phyloP scores from a whole-genome alignment of 2,113 vertebrate species.

The Ochotona princeps region DNA sequence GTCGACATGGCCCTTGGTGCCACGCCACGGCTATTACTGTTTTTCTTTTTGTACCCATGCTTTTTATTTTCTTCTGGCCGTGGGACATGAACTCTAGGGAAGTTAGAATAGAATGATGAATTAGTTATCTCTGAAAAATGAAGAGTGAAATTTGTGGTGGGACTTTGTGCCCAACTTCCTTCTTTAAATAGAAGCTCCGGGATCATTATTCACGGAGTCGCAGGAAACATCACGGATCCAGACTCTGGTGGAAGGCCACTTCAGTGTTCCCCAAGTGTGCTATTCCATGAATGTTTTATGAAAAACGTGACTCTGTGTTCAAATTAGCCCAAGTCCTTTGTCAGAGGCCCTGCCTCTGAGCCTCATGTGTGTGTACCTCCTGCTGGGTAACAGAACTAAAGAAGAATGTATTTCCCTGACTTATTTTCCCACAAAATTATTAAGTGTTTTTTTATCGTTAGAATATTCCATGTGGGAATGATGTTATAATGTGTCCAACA shows the following conservation, averaged over 20 bases:
- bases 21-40: neutral
- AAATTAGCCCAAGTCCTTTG: neutral
- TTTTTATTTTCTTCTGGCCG: neutral
- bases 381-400: neutral
- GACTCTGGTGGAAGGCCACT: neutral
- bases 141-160: constrained; percentile 30
- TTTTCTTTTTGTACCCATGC: neutral
- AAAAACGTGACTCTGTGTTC: neutral
- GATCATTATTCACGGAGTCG: neutral
- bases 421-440: neutral
- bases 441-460: neutral
- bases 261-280: neutral
- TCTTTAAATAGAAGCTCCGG: neutral
- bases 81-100: constrained; percentile 12
- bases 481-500: neutral
- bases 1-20: neutral
- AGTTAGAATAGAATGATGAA: constrained; percentile 43
- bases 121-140: constrained; percentile 41
- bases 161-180: neutral
- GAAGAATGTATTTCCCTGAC: neutral
- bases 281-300: constrained; percentile 16
- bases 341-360: neutral
- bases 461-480: neutral
- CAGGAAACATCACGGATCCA: neutral
- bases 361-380: neutral